These are phyloP conservation scores for Coranthus polyacanthus DNA, from an alignment of 2,797 vertebrate species.

Conservation along the genomic window DNA sequence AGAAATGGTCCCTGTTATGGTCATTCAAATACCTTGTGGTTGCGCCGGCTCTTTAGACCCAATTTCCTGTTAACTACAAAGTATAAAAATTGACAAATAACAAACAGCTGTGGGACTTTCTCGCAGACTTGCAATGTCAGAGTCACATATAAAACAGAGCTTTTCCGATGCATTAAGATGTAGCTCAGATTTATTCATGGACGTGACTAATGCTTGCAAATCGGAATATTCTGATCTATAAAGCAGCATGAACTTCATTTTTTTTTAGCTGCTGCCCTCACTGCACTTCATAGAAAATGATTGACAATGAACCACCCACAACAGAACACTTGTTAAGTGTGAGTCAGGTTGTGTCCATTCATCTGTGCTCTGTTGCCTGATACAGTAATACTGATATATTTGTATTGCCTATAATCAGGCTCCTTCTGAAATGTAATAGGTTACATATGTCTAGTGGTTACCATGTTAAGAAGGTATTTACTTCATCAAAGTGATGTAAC, in stretches of 20 bases:
- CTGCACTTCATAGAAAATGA: conserved; percentile 64
- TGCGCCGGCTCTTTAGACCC: conserved; percentile 4
- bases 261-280: conserved; percentile 52
- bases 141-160: conserved; percentile 22
- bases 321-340: conserved; percentile 59
- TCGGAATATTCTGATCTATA: conserved; percentile 41
- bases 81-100: conserved; percentile 12
- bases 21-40: conserved; percentile 5
- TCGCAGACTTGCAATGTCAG: background rate
- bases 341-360: conserved; percentile 73
- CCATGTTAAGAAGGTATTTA: too few relatives aligned
- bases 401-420: conserved; percentile 5
- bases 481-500: too few relatives aligned
- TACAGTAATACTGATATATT: conserved; percentile 21
- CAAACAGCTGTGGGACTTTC: conserved; percentile 14
- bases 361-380: conserved; percentile 47
- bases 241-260: conserved; percentile 43
- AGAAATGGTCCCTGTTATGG: conserved; percentile 14
- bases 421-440: too few relatives aligned
- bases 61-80: conserved; percentile 4
- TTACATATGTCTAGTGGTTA: too few relatives aligned
- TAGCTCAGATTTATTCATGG: conserved; percentile 55
- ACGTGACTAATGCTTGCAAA: conserved; percentile 66
- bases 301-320: conserved; percentile 74
- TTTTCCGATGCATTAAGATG: conserved; percentile 31